Percentiles rank a stretch among this genome's conserved stretches.
These are phyloP conservation scores for Pecten maximus DNA, from an alignment of 2,888 invertebrate genomes.

Conservation along the genomic window DNA sequence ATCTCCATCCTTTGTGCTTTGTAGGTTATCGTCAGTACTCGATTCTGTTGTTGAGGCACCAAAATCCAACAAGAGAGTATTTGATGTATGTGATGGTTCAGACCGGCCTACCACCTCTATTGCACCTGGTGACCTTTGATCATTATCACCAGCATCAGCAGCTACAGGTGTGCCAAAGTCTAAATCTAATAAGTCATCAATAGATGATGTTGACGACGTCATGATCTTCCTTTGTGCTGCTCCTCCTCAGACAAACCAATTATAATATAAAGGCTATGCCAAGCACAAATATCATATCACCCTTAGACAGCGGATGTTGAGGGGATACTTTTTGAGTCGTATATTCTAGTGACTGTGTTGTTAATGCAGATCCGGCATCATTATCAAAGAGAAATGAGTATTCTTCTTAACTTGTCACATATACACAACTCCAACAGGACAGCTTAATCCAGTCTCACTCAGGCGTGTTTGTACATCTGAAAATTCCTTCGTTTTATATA, in stretches of 20 bases:
- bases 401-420: not conserved
- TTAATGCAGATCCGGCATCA: not conserved
- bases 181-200: constrained; percentile 10
- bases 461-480: not conserved
- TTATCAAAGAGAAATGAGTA: not conserved
- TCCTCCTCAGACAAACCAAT: not conserved
- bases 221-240: not conserved
- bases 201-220: constrained; percentile 2
- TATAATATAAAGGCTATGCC: not conserved
- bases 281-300: not conserved
- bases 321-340: too few relatives aligned
- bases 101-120: not conserved
- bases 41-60: constrained; percentile 3
- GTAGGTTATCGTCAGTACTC: not conserved
- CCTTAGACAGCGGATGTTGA: not conserved
- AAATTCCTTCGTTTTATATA: not conserved
- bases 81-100: not conserved
- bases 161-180: not conserved
- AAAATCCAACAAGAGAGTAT: not conserved
- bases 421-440: not conserved
- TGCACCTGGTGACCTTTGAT: not conserved
- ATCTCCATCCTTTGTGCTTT: not conserved
- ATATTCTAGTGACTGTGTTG: too few relatives aligned
- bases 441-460: not conserved
- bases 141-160: not conserved